Evolutionary conservation across 2,113 vertebrate genomes (phyloP).

Genomic region (Psilopsiagon aurifrons): DNA sequence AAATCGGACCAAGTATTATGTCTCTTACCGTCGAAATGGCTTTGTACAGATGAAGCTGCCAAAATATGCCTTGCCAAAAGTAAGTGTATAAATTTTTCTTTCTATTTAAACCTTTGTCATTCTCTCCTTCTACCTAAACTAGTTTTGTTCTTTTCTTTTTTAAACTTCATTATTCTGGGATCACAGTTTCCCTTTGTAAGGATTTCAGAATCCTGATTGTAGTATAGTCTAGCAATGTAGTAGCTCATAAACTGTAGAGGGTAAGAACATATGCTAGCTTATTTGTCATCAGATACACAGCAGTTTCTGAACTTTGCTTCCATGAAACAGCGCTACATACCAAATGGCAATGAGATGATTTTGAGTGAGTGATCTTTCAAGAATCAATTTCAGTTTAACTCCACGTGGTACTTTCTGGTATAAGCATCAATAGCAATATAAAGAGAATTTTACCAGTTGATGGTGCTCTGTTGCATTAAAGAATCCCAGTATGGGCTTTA

Average conservation of each 20-base stretch:
- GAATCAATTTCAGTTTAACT: slow-evolving; percentile 1
- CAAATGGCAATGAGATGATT: background rate
- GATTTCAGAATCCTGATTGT: background rate
- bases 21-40: slow-evolving; percentile 85
- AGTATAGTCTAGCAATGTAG: background rate
- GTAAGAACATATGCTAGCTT: background rate
- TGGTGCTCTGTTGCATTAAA: background rate
- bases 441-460: background rate
- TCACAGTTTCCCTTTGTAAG: background rate
- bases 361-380: background rate
- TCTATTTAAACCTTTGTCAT: background rate
- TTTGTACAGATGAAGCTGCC: slow-evolving; percentile 94
- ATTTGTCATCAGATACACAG: background rate
- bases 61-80: slow-evolving; percentile 93
- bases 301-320: background rate
- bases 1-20: slow-evolving; percentile 89
- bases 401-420: background rate
- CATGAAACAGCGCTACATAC: background rate
- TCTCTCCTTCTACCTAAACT: background rate
- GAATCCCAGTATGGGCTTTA: background rate
- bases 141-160: background rate
- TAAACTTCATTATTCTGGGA: background rate
- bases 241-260: background rate
- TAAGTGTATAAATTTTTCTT: slow-evolving; percentile 49
- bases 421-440: background rate